A percentile compares a stretch with the other conserved stretches of the same genome.
These are phyloP conservation scores for Notolepis coatsorum DNA, from an alignment of 2,797 vertebrate genomes.

Conservation along the genomic window DNA sequence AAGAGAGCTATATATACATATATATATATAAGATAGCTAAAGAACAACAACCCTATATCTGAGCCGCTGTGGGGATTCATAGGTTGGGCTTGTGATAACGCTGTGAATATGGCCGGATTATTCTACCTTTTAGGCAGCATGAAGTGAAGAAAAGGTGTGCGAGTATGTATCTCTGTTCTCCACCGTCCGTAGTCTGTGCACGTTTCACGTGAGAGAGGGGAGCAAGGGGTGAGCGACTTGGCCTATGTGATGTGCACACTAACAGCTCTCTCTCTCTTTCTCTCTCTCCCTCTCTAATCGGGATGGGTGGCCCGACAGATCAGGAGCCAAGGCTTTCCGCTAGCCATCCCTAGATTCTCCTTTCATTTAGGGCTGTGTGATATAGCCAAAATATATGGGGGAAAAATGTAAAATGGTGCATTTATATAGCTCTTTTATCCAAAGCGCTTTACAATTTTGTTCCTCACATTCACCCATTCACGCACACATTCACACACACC, in stretches of 20 bases:
- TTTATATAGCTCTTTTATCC: too few species aligned
- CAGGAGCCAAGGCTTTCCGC: constrained; percentile 23
- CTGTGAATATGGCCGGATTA: not conserved
- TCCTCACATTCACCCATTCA: too few species aligned
- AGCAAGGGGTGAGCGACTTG: constrained; percentile 33
- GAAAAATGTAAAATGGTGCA: too few species aligned
- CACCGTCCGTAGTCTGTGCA: constrained; percentile 34
- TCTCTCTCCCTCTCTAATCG: constrained; percentile 34
- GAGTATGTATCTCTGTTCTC: constrained; percentile 17
- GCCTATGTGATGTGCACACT: constrained; percentile 37
- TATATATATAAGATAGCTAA: not conserved
- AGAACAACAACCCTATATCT: not conserved
- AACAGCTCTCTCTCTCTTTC: constrained; percentile 20
- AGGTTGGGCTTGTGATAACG: not conserved
- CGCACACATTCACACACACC: too few species aligned
- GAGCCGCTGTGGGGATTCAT: not conserved
- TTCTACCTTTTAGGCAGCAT: not conserved
- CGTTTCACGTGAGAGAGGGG: constrained; percentile 25
- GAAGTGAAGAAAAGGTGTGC: not conserved
- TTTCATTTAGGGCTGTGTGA: too few species aligned
- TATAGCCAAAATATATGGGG: too few species aligned
- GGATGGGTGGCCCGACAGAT: constrained; percentile 22
- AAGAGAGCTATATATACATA: too few species aligned
- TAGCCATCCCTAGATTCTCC: constrained; percentile 18
- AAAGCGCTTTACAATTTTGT: too few species aligned